These are phyloP conservation scores for Rhamnusium bicolor DNA, from an alignment of 2,888 invertebrate species.

Conservation along the genomic window DNA sequence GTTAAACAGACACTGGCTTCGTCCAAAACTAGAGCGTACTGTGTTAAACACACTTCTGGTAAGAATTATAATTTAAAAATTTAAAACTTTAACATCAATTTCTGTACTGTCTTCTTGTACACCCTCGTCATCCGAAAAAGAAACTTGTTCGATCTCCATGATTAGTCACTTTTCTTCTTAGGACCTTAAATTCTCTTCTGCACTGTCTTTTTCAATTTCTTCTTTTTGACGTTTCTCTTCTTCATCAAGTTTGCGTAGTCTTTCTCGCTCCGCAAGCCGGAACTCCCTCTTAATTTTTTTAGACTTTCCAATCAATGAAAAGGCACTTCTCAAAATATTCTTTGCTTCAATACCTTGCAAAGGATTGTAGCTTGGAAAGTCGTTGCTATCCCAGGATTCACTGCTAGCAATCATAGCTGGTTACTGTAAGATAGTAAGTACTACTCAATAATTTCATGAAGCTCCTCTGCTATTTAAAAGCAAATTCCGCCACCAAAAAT, in stretches of 20 bases:
- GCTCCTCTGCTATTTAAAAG: too few species aligned
- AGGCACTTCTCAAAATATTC: not conserved
- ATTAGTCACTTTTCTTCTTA: not conserved
- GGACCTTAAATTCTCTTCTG: not conserved
- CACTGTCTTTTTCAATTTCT: not conserved
- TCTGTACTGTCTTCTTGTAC: not conserved
- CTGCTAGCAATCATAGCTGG: not conserved
- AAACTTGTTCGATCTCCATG: not conserved
- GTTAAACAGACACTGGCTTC: not conserved
- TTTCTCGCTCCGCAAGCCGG: not conserved
- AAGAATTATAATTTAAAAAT: not conserved
- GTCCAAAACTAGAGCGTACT: not conserved
- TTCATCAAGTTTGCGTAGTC: not conserved
- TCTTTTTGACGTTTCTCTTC: not conserved
- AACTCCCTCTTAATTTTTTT: not conserved
- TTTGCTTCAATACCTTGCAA: not conserved
- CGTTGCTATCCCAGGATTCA: not conserved
- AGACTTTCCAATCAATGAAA: not conserved
- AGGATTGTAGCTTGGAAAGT: not conserved
- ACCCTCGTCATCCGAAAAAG: not conserved
- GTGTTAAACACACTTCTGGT: not conserved
- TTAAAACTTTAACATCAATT: not conserved
- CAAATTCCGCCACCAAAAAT: too few species aligned
- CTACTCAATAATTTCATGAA: too few species aligned
- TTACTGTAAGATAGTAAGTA: too few species aligned